Conservation (phyloP, 92 coral and sea anemone species). For the Desmophyllum pertusum region DNA sequence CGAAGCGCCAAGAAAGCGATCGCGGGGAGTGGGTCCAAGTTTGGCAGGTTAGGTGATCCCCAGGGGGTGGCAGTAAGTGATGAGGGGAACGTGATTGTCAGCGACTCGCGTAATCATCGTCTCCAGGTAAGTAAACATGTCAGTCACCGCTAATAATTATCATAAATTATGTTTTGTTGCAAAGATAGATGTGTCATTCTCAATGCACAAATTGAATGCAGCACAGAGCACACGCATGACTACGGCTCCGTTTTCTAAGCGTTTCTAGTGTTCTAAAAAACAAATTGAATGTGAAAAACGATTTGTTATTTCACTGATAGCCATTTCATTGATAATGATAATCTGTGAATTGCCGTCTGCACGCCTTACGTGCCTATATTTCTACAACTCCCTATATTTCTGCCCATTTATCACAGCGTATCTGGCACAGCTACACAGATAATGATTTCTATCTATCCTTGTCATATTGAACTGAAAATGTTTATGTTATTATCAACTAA, state of each 20-base stretch:
- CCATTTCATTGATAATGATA: too few species aligned
- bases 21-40: constrained; percentile 77
- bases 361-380: neutral
- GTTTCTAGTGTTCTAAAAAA: too few species aligned
- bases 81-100: constrained; percentile 86
- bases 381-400: neutral
- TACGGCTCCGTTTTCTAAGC: too few species aligned
- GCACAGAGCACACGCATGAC: too few species aligned
- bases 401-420: neutral
- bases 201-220: neutral
- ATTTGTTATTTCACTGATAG: too few species aligned
- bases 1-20: constrained; percentile 84
- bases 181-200: too few species aligned
- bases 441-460: too few species aligned
- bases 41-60: constrained; percentile 88
- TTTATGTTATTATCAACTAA: too few species aligned
- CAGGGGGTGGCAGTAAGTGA: constrained; percentile 89
- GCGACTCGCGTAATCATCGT: constrained; percentile 90
- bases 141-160: neutral
- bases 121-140: constrained; percentile 70
- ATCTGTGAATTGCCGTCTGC: neutral
- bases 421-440: neutral
- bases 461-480: too few species aligned
- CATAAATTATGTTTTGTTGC: neutral
- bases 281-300: too few species aligned